Base-by-base conservation (phyloP, 2,797 vertebrate genomes). In the Caiman crocodilus region DNA sequence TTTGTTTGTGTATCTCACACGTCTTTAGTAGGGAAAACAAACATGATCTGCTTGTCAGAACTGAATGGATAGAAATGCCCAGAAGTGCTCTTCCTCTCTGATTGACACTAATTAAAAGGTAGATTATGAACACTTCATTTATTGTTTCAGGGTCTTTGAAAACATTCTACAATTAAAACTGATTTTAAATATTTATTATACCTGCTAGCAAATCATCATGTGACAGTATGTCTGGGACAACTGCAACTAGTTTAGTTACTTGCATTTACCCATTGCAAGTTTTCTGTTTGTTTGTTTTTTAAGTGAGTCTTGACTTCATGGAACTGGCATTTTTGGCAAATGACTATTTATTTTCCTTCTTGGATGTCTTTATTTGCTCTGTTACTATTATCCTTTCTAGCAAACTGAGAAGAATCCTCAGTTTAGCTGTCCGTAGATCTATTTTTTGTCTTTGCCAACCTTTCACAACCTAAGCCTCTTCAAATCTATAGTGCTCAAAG, bases 1-100 rank as follows among this genome's bases (percentile, higher is more conserved):
- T 76, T 59, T 35, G 35, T 3, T 7, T 23, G 32, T 2, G 79
- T 42, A 1, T 50, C 61, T 23, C 79, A 80, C 55, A 30, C 30
- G 1, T 1, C 30, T 5, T 1, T 2, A 4, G 0, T 71, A 60
- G 85, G 35, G 28, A 3, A 15, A 59, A 76, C 0, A 0, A 65
- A 85, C 14, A 9, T 17, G 14, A n/a, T 17, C 8, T 35, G 63
- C 35, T 6, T 26, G 69, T 42, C 81, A 63, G 1, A 0, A 67
- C 55, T 79, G 9, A 32, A 71, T 1, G 32, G n/a, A 5, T 32
- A 71, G 87, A 9, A 77, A 6, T 50, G 63, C 84, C 42, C 35
- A 50, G 82, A 91, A 69, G 20, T 63, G 32, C 4, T 78, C 76
- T 82, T 0, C 77, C 61, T 81, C 82, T 71, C 91, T 4, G 2